Evolutionary conservation across 2,888 invertebrate species (phyloP).

Genomic region (Sesamia inferens): DNA sequence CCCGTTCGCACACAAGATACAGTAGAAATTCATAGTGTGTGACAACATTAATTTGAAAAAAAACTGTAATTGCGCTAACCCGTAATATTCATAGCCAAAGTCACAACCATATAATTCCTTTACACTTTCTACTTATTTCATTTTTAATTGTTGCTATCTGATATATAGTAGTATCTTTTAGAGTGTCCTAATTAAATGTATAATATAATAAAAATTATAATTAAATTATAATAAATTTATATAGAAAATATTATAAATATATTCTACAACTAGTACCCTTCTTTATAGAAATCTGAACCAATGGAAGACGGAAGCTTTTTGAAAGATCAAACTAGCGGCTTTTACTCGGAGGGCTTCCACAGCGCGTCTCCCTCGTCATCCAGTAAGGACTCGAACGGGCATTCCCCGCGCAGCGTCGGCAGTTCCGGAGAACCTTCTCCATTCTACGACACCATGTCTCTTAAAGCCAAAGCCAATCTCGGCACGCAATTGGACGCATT

Average conservation of each 20-base stretch:
- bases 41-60: no score
- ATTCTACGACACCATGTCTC: slow-evolving; percentile 82
- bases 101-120: neutral
- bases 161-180: no score
- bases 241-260: no score
- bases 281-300: slow-evolving; percentile 90
- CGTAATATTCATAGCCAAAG: neutral
- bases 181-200: neutral
- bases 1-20: no score
- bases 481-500: slow-evolving; percentile 84
- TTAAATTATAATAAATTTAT: no score
- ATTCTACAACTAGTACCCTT: slow-evolving; percentile 59
- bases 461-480: slow-evolving; percentile 85
- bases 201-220: no score
- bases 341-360: slow-evolving; percentile 91
- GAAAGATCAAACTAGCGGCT: slow-evolving; percentile 91
- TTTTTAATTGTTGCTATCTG: no score
- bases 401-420: slow-evolving; percentile 86
- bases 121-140: no score
- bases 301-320: slow-evolving; percentile 84
- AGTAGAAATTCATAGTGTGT: no score
- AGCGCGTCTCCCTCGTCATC: slow-evolving; percentile 91
- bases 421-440: slow-evolving; percentile 82
- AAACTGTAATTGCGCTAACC: neutral
- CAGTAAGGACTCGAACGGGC: slow-evolving; percentile 87